These are phyloP conservation scores for Protonemura montana DNA, from an alignment of 2,888 invertebrate genomes.

Conservation along the genomic window DNA sequence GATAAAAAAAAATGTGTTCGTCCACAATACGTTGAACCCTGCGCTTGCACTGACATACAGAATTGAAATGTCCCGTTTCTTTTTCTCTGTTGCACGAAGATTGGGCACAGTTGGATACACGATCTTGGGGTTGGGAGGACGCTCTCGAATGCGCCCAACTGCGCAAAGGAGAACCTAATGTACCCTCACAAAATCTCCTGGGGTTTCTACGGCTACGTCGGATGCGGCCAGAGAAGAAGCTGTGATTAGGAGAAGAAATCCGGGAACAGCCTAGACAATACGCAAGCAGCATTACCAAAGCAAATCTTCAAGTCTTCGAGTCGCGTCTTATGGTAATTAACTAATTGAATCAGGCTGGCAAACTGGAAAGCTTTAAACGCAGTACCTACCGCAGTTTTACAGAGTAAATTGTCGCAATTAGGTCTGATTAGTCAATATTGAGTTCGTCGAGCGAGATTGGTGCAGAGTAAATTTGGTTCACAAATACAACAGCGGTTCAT, in stretches of 20 bases:
- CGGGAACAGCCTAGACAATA: not conserved
- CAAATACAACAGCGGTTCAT: not conserved
- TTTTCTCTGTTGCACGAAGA: not conserved
- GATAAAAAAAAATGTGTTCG: too few relatives aligned
- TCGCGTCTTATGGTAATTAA: not conserved
- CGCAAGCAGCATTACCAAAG: not conserved
- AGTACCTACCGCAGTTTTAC: not conserved
- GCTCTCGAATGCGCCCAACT: too few relatives aligned
- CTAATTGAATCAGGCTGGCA: not conserved
- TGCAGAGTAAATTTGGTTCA: not conserved
- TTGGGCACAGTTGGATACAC: not conserved
- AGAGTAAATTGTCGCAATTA: not conserved
- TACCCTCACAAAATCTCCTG: not conserved
- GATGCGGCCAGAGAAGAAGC: not conserved
- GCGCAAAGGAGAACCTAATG: not conserved
- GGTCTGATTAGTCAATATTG: conserved; percentile 5
- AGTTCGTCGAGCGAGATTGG: not conserved
- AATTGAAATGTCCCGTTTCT: not conserved
- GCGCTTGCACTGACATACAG: not conserved
- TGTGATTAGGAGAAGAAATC: not conserved
- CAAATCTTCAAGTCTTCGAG: not conserved
- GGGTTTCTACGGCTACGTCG: not conserved
- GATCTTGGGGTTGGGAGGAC: not conserved
- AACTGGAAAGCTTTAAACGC: not conserved
- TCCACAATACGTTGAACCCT: too few relatives aligned